Percentiles rank a stretch among this genome's conserved stretches.
phyloP scores from a whole-genome alignment of 1,140 invertebrate species.

The Ephestia elutella region DNA sequence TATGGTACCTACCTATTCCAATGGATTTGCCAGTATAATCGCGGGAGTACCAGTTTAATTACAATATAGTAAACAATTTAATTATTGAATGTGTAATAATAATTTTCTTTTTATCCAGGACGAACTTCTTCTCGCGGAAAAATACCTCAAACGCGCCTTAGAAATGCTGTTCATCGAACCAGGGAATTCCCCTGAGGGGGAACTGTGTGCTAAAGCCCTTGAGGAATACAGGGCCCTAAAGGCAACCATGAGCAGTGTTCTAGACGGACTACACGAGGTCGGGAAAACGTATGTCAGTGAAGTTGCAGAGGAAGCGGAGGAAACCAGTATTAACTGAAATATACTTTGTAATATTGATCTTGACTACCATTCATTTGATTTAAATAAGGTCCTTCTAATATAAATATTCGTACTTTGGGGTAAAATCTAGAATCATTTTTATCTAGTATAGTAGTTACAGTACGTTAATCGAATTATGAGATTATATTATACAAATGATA shows the following conservation, averaged over 20 bases:
- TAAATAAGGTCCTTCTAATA: too few relatives aligned
- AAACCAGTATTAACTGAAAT: not conserved
- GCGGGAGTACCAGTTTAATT: too few relatives aligned
- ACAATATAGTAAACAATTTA: too few relatives aligned
- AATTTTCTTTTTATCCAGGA: conserved; percentile 40
- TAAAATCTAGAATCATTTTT: too few relatives aligned
- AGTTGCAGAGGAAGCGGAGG: conserved; percentile 4
- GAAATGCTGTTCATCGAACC: conserved; percentile 83
- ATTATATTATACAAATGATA: too few relatives aligned
- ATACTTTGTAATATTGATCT: not conserved
- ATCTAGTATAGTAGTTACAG: too few relatives aligned
- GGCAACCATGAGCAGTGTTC: conserved; percentile 72
- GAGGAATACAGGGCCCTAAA: conserved; percentile 79
- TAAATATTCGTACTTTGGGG: too few relatives aligned
- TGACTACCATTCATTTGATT: too few relatives aligned
- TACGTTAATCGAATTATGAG: too few relatives aligned
- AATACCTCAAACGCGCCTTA: conserved; percentile 77
- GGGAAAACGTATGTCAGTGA: conserved; percentile 40
- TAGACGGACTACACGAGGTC: conserved; percentile 51
- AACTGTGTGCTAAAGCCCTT: conserved; percentile 78
- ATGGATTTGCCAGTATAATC: too few relatives aligned
- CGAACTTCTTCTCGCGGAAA: conserved; percentile 74
- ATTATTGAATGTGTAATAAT: too few relatives aligned
- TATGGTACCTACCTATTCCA: too few relatives aligned
- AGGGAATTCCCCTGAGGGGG: conserved; percentile 80